Base-by-base conservation (phyloP, 2,888 invertebrate species). In the Ditylenchus weischeri region DNA sequence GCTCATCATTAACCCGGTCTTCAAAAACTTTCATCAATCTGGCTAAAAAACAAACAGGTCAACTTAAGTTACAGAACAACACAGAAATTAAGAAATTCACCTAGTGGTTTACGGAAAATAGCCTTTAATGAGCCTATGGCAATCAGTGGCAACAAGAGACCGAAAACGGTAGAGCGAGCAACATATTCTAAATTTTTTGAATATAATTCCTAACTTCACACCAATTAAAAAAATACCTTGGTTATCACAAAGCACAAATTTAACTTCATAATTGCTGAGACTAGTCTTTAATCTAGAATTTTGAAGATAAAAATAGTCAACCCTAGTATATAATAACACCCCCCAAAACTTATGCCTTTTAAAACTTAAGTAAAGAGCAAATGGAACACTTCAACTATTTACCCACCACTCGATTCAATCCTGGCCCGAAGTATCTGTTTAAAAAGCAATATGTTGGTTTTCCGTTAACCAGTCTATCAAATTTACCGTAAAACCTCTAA, bases 191-290 rank as follows among this genome's bases (percentile, higher is more conserved):
- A 43, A 43, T 15, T 29, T 29, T 29, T 5, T 29, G 29, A 29
- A 29, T 2, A 29, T 4, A 5, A 29, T 29, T 29, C 29, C 29
- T 29, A 29, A 6, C 43, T 43, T 2, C 43, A 15, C 43, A 43
- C 8, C 5, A 43, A 5, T 29, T 29, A 4, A 29, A 4, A 2
- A 43, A 43, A 13, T 43, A n/a, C 79, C 79, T 50, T 77, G 74
- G 61, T 78, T 77, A 57, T 82, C 83, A 62, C 82, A 82, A 10
- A 82, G 70, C 13, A 80, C 73, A 29, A 80, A 64, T 64, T 81
- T 75, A 69, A 79, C 75, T 58, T 82, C 78, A 68, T 78, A 82
- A 36, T 75, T 66, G 57, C 66, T 66, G 29, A 76, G 72, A 4
- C 79, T 76, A 18, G 78, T 76, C 63, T 78, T 77, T 36, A 80